phyloP scores from a whole-genome alignment of 2,888 invertebrate genomes.

The Chaitophorus viminalis region DNA sequence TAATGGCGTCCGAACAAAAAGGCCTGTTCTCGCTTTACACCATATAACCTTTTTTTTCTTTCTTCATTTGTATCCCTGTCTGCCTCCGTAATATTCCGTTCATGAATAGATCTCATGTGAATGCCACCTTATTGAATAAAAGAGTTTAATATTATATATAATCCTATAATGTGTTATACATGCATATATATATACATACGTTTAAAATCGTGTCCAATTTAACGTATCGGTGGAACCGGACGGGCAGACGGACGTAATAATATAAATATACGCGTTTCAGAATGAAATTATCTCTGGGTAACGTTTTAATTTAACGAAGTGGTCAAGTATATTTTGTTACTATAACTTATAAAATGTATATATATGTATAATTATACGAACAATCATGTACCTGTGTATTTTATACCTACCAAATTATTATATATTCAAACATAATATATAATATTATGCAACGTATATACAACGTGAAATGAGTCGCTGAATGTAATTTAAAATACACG shows the following conservation, averaged over 20 bases:
- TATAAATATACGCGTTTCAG: slow-evolving; percentile 15
- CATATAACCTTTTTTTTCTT: slow-evolving; percentile 12
- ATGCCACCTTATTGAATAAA: slow-evolving; percentile 1
- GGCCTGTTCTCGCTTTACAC: not conserved
- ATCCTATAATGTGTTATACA: not conserved
- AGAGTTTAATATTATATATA: not conserved
- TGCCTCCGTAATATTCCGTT: not conserved
- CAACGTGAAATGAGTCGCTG: not conserved
- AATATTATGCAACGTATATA: not conserved
- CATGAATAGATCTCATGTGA: not conserved
- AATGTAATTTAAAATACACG: not conserved
- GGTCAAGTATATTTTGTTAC: not conserved
- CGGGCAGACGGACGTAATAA: slow-evolving; percentile 29
- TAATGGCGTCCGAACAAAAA: slow-evolving; percentile 34
- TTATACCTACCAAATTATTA: slow-evolving; percentile 17
- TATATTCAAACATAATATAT: not conserved
- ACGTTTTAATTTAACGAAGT: slow-evolving; percentile 25
- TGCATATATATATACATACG: not conserved
- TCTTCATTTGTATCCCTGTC: not conserved
- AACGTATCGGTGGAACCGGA: slow-evolving; percentile 3
- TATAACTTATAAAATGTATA: not conserved
- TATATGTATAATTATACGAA: not conserved
- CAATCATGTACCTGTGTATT: not conserved
- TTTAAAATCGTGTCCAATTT: not conserved
- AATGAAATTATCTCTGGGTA: slow-evolving; percentile 13